A percentile compares a stretch with the other conserved stretches of the same genome.
These are phyloP conservation scores for Eupleurogrammus muticus DNA, from an alignment of 2,797 vertebrate genomes.

Conservation along the genomic window DNA sequence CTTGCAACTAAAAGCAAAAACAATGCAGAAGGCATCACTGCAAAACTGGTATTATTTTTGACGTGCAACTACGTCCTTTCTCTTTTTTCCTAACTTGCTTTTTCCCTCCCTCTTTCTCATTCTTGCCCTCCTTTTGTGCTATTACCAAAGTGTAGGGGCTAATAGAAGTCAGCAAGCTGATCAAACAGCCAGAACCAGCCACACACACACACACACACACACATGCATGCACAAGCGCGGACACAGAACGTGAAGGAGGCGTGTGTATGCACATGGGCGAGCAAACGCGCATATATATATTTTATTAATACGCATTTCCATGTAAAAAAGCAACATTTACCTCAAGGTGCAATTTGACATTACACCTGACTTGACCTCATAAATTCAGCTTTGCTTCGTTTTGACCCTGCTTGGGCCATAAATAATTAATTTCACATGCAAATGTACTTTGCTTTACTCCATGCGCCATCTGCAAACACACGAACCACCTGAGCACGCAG, in stretches of 20 bases:
- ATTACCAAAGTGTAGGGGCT: constrained; percentile 24
- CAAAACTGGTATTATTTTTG: neutral
- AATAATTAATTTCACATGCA: constrained; percentile 55
- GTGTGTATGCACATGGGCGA: neutral
- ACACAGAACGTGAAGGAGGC: neutral
- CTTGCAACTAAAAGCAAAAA: neutral
- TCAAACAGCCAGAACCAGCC: constrained; percentile 23
- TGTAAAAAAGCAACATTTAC: constrained; percentile 17
- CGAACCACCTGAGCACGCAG: constrained; percentile 11
- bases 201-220: constrained; percentile 8
- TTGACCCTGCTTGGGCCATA: constrained; percentile 38
- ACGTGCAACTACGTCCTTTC: constrained; percentile 7
- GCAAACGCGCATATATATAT: constrained; percentile 11
- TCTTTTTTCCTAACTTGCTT: constrained; percentile 20
- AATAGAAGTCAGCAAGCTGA: constrained; percentile 50
- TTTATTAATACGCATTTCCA: constrained; percentile 20
- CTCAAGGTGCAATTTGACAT: constrained; percentile 23
- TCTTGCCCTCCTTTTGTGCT: constrained; percentile 32
- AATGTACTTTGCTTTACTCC: constrained; percentile 41
- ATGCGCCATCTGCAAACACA: constrained; percentile 33
- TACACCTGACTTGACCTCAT: constrained; percentile 42
- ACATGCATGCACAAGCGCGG: neutral
- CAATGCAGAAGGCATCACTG: neutral
- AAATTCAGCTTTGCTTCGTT: constrained; percentile 36
- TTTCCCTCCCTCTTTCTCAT: constrained; percentile 13